These are phyloP conservation scores for Dicranocentrus wangi DNA, from an alignment of 2,888 invertebrate genomes.

Conservation along the genomic window DNA sequence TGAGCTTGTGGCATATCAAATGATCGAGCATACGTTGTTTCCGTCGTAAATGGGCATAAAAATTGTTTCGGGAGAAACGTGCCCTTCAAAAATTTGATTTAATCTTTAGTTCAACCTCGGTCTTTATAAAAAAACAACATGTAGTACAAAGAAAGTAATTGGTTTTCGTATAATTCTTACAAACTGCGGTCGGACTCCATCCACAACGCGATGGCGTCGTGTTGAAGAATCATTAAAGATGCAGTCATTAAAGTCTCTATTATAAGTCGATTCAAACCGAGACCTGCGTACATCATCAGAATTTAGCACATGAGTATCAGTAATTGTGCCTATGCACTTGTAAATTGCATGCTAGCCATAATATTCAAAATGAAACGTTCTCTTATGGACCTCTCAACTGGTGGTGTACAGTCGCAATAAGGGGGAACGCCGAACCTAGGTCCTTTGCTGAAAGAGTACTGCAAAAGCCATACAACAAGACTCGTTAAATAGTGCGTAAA, in stretches of 20 bases:
- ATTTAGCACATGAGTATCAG: too few relatives aligned
- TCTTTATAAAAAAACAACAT: too few relatives aligned
- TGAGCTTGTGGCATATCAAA: conserved; percentile 71
- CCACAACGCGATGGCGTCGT: conserved; percentile 63
- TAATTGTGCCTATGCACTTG: too few relatives aligned
- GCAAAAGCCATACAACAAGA: conserved; percentile 13
- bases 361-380: too few relatives aligned
- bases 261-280: conserved; percentile 71
- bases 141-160: conserved; percentile 11
- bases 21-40: conserved; percentile 70
- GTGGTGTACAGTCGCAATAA: conserved; percentile 66
- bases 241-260: conserved; percentile 68
- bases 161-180: conserved; percentile 38
- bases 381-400: conserved; percentile 69
- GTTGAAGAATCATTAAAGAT: conserved; percentile 57
- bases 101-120: too few relatives aligned
- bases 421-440: conserved; percentile 65
- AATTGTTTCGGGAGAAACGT: conserved; percentile 66
- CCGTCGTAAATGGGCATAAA: conserved; percentile 70
- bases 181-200: conserved; percentile 67
- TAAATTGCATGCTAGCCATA: too few relatives aligned
- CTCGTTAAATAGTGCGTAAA: too few relatives aligned
- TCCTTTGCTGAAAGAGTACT: conserved; percentile 69
- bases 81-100: conserved; percentile 64
- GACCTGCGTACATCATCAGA: conserved; percentile 18